Percentiles rank a stretch among this genome's conserved stretches.
phyloP scores from a whole-genome alignment of 2,888 invertebrate species.

The Drosophila picticornis region DNA sequence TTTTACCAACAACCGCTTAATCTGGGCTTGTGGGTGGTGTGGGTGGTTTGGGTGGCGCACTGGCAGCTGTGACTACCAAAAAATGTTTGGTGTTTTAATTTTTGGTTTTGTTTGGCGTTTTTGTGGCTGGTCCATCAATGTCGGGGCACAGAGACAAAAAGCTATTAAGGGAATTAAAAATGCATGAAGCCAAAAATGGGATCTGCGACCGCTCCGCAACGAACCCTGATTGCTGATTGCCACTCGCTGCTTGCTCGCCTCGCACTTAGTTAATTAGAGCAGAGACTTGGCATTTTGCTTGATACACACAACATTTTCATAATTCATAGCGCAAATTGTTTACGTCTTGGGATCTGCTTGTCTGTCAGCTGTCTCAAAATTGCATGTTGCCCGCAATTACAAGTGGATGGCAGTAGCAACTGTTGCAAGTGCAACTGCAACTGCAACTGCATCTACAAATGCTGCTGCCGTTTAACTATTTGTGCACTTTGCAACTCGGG shows the following conservation, averaged over 20 bases:
- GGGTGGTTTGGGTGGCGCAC: slow-evolving; percentile 33
- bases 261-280: slow-evolving; percentile 77
- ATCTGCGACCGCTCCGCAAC: slow-evolving; percentile 25
- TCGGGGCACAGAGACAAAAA: slow-evolving; percentile 76
- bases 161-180: slow-evolving; percentile 82
- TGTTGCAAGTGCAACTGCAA: slow-evolving; percentile 3
- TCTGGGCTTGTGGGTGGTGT: slow-evolving; percentile 29
- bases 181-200: slow-evolving; percentile 77
- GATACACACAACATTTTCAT: slow-evolving; percentile 59
- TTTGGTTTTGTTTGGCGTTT: slow-evolving; percentile 43
- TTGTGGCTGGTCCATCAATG: slow-evolving; percentile 75
- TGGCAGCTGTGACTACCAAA: slow-evolving; percentile 48
- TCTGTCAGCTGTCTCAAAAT: slow-evolving; percentile 56
- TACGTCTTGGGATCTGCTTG: slow-evolving; percentile 29
- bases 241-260: slow-evolving; percentile 35
- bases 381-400: slow-evolving; percentile 68
- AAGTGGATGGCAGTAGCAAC: slow-evolving; percentile 44
- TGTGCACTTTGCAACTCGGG: slow-evolving; percentile 57
- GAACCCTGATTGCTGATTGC: slow-evolving; percentile 24
- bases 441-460: slow-evolving; percentile 20
- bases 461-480: slow-evolving; percentile 69
- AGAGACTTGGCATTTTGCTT: slow-evolving; percentile 61
- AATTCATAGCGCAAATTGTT: slow-evolving; percentile 77
- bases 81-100: slow-evolving; percentile 69
- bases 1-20: slow-evolving; percentile 63